Conservation (phyloP, 2,888 invertebrate genomes). For the Oscheius onirici region DNA sequence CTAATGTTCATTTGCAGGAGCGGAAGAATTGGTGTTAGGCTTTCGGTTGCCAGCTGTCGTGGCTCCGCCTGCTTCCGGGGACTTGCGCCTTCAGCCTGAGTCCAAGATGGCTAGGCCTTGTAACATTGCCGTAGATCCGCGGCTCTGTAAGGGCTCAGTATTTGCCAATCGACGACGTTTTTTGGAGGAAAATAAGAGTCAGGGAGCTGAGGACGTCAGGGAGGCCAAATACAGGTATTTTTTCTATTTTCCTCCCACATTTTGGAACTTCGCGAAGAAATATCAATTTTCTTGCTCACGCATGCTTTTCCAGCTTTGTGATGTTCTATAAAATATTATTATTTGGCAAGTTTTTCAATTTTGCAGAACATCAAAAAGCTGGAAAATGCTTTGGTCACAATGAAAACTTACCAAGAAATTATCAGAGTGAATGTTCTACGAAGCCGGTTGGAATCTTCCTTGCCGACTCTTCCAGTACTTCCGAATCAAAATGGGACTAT, state of each 20-base stretch:
- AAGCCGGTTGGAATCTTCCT: constrained; percentile 20
- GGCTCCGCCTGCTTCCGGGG: constrained; percentile 42
- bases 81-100: constrained; percentile 37
- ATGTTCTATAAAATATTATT: too few species aligned
- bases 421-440: constrained; percentile 29
- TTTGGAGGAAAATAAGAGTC: constrained; percentile 11
- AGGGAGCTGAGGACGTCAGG: background rate
- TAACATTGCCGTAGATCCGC: constrained; percentile 56
- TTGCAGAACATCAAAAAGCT: too few species aligned
- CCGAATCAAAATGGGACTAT: background rate
- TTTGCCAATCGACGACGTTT: constrained; percentile 55
- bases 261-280: too few species aligned
- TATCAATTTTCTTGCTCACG: too few species aligned
- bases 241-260: background rate
- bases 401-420: background rate
- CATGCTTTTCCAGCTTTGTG: too few species aligned
- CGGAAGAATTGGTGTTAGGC: constrained; percentile 26
- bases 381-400: too few species aligned
- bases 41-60: constrained; percentile 44
- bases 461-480: constrained; percentile 11
- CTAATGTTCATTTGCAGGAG: background rate
- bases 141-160: constrained; percentile 63
- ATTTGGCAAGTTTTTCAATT: too few species aligned
- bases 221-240: background rate
- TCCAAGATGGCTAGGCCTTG: constrained; percentile 25